A percentile compares a stretch with the other conserved stretches of the same genome.
phyloP scores from a whole-genome alignment of 2,113 vertebrate species.

The Lathamus discolor region DNA sequence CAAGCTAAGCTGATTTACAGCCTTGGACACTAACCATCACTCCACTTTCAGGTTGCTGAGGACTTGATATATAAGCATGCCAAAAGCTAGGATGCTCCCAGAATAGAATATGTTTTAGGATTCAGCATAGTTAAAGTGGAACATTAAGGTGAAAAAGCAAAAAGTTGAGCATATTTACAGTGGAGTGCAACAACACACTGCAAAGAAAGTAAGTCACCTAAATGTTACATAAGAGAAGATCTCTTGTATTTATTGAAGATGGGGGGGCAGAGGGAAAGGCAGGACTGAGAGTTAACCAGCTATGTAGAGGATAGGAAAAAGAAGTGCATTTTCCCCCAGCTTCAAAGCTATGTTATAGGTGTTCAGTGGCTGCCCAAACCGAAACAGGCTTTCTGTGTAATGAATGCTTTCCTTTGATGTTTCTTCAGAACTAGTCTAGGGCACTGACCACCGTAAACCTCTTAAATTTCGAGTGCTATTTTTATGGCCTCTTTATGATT shows the following conservation, averaged over 20 bases:
- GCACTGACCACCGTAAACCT: background rate
- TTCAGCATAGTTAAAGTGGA: background rate
- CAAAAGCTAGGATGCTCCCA: background rate
- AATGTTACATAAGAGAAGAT: background rate
- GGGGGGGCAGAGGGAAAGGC: background rate
- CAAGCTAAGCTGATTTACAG: conserved; percentile 53
- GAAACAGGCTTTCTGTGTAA: background rate
- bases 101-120: conserved; percentile 16
- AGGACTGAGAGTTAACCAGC: background rate
- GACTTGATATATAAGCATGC: background rate
- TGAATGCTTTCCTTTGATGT: background rate
- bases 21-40: conserved; percentile 8
- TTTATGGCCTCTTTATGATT: conserved; percentile 38
- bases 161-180: background rate
- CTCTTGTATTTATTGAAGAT: background rate
- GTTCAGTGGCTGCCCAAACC: background rate
- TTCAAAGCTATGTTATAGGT: background rate
- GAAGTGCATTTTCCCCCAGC: background rate
- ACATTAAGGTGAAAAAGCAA: conserved; percentile 1
- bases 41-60: conserved; percentile 29
- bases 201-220: background rate
- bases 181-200: background rate
- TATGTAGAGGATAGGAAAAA: background rate
- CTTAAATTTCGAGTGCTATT: conserved; percentile 48
- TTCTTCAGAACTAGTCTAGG: conserved; percentile 11